Evolutionary conservation across 2,113 vertebrate species (phyloP), one percentile per base, ranked within the genome.

Genomic region (Epinephelus moara): DNA sequence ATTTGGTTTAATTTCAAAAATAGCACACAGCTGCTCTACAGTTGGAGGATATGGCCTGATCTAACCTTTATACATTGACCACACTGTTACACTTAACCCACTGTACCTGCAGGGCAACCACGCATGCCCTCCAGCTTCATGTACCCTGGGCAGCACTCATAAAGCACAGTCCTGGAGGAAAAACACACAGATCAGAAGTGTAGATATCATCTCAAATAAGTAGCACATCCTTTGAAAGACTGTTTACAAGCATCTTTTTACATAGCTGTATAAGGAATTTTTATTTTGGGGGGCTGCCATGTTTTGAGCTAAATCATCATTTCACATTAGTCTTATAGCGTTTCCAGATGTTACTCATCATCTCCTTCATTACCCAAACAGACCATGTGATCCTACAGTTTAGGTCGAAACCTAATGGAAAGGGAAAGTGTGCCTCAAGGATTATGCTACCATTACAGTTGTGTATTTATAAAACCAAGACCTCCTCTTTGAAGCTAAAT

Each of bases 141-240:
- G 84, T 99, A 99, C 0, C 98, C 98, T 73, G 98, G 98, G 89
- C 98, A 99, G 78, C 98, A 99, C 89, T 99, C 98, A 75, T 99
- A 99, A 27, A 98, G 82, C 40, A 99, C 96, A 30, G 95, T 97
- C 89, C 98, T 99, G 85, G 49, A 85, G 18, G 55, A 30, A 62
- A 49, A 76, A 88, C 23, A 82, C 3, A 91, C 59, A 89, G 25
- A 72, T 56, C 8, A 79, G 9, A 56, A 67, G 55, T 15, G 23
- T 18, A 33, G 27, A 19, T 61, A 33, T 56, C 4, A n/a, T 7
- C 14, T 49, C 40, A 70, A 23, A 72, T 17, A 33, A 49, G 45
- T 15, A 82, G 18, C 66, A 55, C 14, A 87, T 84, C 10, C 13
- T 57, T 57, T 77, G 5, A 75, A 69, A 81, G 25, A 37, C 11